These are phyloP conservation scores for Anniella stebbinsi DNA, from an alignment of 2,797 vertebrate species.

Conservation along the genomic window DNA sequence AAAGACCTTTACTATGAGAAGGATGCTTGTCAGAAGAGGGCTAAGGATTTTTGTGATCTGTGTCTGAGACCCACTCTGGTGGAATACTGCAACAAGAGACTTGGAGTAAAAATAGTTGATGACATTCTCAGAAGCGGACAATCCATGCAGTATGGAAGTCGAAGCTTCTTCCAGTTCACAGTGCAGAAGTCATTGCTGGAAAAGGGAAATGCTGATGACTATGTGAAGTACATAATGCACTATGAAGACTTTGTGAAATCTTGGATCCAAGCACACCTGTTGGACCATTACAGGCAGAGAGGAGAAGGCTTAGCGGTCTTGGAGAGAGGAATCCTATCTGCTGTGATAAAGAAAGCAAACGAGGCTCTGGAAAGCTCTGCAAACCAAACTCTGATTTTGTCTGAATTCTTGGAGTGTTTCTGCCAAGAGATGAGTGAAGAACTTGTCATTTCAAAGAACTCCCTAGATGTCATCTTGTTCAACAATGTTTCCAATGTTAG, in stretches of 20 bases:
- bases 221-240: neutral
- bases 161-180: constrained; percentile 45
- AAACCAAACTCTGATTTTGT: constrained; percentile 54
- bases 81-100: constrained; percentile 66
- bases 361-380: constrained; percentile 13
- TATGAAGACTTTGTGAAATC: constrained; percentile 13
- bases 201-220: constrained; percentile 66
- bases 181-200: constrained; percentile 75
- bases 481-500: constrained; percentile 74
- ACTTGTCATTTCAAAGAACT: constrained; percentile 61
- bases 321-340: constrained; percentile 40
- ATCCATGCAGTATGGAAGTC: constrained; percentile 65
- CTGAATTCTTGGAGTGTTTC: constrained; percentile 71
- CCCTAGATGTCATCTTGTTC: constrained; percentile 74
- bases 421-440: constrained; percentile 74
- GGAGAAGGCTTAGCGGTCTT: constrained; percentile 45
- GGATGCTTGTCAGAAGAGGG: constrained; percentile 69
- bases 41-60: constrained; percentile 53
- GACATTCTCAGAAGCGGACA: constrained; percentile 56
- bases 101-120: constrained; percentile 75
- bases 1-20: constrained; percentile 66
- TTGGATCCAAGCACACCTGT: constrained; percentile 60
- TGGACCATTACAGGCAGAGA: constrained; percentile 36
- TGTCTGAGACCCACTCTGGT: constrained; percentile 72
- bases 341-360: constrained; percentile 51